Evolutionary conservation across 2,888 invertebrate species (phyloP), one percentile per base, ranked within the genome.

Genomic region (Agrilus cyanescens): DNA sequence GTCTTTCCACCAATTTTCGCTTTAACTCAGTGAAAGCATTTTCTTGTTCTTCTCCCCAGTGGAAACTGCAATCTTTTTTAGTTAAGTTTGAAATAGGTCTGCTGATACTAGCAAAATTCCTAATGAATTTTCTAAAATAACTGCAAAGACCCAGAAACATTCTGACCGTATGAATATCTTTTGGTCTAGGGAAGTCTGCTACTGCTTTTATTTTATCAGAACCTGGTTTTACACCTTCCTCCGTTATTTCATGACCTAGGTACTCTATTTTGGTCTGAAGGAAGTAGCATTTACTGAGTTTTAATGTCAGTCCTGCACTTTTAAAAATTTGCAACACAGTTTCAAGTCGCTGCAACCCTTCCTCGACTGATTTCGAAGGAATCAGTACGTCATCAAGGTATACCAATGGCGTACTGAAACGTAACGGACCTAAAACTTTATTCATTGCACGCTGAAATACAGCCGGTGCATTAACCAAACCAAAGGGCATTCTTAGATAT

Each of bases 401-500:
- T 16, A 44, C 44, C 20, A 44, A 13, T 3, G 39, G 41, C 12
- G 31, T 38, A 7, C 12, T 37, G 37, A 44, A 42, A 12, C 50
- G 46, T 41, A 53, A 35, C 7, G 45, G 37, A 12, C 49, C 47
- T 12, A 52, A 15, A n/a, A 49, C 34, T 32, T n/a, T 37, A 33
- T 49, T 47, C 5, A 51, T 43, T 4, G 40, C 39, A 13, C 49
- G 15, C 37, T 52, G 51, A 43, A 52, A 53, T 13, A 51, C 50
- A 10, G 50, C 47, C n/a, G 59, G 58, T 1, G 61, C 57, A n/a
- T n/a, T n/a, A n/a, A n/a, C n/a, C n/a, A n/a, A n/a, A n/a, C n/a
- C n/a, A n/a, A n/a, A n/a, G n/a, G 58, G 57, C 51, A 62, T 55
- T 2, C 53, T 41, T 5, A 53, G 37, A 37, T 57, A 59, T 48